These are phyloP conservation scores for Megaceryle maxima DNA, from an alignment of 2,113 vertebrate species.

Conservation along the genomic window DNA sequence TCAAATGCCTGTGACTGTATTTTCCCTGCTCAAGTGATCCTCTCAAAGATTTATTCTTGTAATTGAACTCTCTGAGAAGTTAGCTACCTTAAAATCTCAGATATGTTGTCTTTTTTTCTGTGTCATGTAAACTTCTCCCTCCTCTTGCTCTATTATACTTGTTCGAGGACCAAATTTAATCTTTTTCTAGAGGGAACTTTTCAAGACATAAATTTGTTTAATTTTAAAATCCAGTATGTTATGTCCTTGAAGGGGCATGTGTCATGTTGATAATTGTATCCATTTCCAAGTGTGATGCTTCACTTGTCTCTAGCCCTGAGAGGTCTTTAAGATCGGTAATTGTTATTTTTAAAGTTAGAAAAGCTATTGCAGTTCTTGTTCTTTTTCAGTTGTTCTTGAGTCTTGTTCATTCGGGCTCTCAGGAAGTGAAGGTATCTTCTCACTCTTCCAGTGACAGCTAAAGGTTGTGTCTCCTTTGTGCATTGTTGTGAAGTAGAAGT, in stretches of 20 bases:
- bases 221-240: neutral
- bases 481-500: neutral
- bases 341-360: neutral
- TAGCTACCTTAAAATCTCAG: neutral
- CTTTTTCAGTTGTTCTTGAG: neutral
- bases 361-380: neutral
- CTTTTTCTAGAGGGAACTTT: neutral
- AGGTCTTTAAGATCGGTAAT: neutral
- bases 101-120: neutral
- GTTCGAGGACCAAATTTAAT: conserved; percentile 1
- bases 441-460: neutral
- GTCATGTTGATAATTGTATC: neutral
- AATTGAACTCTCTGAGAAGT: conserved; percentile 1
- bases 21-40: neutral
- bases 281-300: neutral
- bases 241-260: neutral
- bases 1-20: neutral
- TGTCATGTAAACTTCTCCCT: neutral
- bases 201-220: neutral
- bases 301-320: neutral
- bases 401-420: neutral
- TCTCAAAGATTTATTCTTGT: neutral
- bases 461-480: neutral
- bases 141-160: neutral
- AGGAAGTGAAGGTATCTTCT: neutral